Percentiles rank a stretch among this genome's conserved stretches.
Conservation (phyloP, 2,113 vertebrate genomes). For the Microtus pennsylvanicus region DNA sequence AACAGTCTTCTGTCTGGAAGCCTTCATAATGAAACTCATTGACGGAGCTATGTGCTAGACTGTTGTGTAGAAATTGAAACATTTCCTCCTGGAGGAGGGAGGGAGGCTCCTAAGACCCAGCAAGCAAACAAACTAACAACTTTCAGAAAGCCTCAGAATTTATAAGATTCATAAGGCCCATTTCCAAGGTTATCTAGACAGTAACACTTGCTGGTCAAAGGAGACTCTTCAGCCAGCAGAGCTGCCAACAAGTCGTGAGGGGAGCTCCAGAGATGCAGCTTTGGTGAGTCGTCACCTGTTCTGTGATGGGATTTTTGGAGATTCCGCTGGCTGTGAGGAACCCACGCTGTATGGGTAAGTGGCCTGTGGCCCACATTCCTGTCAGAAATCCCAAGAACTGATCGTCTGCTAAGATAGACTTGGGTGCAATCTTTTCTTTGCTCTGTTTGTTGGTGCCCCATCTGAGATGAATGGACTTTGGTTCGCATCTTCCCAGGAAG, state of each 20-base stretch:
- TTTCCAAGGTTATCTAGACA: background rate
- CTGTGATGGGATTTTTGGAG: background rate
- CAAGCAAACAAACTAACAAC: background rate
- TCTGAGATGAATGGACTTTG: background rate
- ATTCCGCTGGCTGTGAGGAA: background rate
- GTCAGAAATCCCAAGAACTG: background rate
- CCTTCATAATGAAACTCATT: slow-evolving; percentile 15
- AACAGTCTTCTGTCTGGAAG: background rate
- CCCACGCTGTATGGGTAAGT: background rate
- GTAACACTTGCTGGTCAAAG: background rate
- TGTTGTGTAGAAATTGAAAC: background rate
- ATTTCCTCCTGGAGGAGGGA: background rate
- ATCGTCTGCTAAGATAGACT: background rate
- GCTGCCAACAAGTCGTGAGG: background rate
- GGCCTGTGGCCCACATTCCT: background rate
- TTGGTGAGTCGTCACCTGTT: background rate
- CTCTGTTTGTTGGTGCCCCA: background rate
- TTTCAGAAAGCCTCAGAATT: background rate
- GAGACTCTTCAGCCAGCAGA: background rate
- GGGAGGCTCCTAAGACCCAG: background rate
- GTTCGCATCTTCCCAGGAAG: background rate
- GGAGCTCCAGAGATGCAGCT: background rate
- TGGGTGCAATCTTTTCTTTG: background rate
- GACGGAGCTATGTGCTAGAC: background rate
- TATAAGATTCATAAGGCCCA: background rate